Base-by-base conservation (phyloP, 1,140 invertebrate genomes). In the Arctopsyche grandis region DNA sequence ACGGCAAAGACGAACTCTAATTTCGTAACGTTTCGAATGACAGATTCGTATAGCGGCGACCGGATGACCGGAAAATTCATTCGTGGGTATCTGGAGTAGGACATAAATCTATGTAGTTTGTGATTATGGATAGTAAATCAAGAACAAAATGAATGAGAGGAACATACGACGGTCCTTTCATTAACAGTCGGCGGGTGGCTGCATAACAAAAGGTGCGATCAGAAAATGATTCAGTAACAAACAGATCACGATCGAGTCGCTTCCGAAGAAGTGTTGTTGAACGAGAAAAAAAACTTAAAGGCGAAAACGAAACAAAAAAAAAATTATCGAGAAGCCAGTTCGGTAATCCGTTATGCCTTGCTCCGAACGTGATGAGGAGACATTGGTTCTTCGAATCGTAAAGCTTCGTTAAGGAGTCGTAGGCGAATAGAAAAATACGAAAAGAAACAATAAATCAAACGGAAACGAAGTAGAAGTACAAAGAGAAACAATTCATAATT, bases 331-430 rank as follows among this genome's bases (percentile, higher is more conserved):
- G 66, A 38, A 16, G 66, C 21, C 21, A 66, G 63, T 71, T 48
- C 69, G 69, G 19, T 71, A 71, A 71, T 71, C 69, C 69, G 69
- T 71, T 71, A 71, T 71, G 29, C 21, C 26, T 44, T 14, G 24
- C 69, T 71, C 14, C 44, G 69, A 46, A 71, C 14, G 9, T 26
- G 21, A 22, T 24, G 21, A 66, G 24, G 22, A 66, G 21, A 66
- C 21, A 26, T 12, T 26, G 63, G 22, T 24, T 66, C 24, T 12
- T 24, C 24, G 24, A 26, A 66, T 9, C 24, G 19, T 12, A 26
- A 26, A 29, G 63, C 21, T 66, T 66, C 24, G 21, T 26, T 66
- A 66, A 29, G 24, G 14, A 24, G 1, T 66, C 24, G 21, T 26
- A 14, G 24, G 21, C 10, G 21, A 24, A 9, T 66, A 60, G 21